Evolutionary conservation across 2,113 vertebrate genomes (phyloP).

Genomic region (Theristicus caerulescens): DNA sequence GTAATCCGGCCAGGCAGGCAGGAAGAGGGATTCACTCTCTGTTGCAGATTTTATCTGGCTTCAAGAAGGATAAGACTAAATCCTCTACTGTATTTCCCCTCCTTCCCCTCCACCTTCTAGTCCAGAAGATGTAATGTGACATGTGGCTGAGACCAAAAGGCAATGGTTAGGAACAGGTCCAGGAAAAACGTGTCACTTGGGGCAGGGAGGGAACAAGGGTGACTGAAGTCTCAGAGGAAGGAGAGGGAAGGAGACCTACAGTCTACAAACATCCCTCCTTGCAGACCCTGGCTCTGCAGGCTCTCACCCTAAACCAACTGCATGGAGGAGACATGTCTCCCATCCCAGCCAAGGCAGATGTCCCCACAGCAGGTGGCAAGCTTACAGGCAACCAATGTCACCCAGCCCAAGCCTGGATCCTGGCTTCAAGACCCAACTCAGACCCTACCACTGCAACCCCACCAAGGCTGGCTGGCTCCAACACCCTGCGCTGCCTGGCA

Average conservation of each 20-base stretch:
- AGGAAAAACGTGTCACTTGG: rapidly evolving
- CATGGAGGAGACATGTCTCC: background rate
- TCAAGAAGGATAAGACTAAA: background rate
- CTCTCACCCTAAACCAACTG: background rate
- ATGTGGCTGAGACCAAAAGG: background rate
- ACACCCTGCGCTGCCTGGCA: background rate
- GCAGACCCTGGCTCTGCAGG: background rate
- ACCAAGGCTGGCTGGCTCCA: background rate
- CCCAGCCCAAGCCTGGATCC: background rate
- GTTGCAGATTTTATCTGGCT: background rate
- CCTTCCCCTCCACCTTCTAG: background rate
- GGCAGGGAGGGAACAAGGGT: background rate
- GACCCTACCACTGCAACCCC: background rate
- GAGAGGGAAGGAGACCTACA: background rate
- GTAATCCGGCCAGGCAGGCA: background rate
- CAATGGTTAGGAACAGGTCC: background rate
- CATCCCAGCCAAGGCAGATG: background rate
- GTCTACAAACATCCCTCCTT: background rate
- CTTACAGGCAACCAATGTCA: background rate
- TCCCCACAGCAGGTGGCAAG: background rate
- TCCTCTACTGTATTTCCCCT: background rate
- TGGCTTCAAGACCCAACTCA: background rate
- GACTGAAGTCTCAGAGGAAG: background rate
- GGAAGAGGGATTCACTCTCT: background rate
- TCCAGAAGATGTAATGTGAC: background rate